phyloP scores from a whole-genome alignment of 2,888 invertebrate genomes.

The Tetropium fuscum region DNA sequence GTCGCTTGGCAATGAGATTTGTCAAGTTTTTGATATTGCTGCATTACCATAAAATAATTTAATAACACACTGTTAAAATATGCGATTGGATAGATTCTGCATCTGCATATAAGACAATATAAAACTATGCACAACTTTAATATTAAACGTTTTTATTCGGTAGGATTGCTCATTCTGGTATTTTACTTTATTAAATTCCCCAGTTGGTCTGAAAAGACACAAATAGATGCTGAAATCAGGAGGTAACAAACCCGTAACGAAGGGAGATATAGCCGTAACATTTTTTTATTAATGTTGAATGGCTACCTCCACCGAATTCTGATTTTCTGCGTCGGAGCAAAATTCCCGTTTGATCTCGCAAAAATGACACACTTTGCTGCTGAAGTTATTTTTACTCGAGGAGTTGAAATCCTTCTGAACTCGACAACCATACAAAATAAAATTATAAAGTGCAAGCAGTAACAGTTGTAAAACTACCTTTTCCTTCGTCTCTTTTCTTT shows the following conservation, averaged over 20 bases:
- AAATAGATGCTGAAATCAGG: no score
- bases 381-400: slow-evolving; percentile 37
- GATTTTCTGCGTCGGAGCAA: slow-evolving; percentile 30
- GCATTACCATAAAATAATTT: not conserved
- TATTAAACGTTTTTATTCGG: slow-evolving; percentile 12
- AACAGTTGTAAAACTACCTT: slow-evolving; percentile 46
- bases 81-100: not conserved
- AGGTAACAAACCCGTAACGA: no score
- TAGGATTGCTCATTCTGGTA: slow-evolving; percentile 2
- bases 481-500: slow-evolving; percentile 40
- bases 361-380: slow-evolving; percentile 39
- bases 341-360: slow-evolving; percentile 44
- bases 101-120: slow-evolving; percentile 5
- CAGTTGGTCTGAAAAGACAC: slow-evolving; percentile 6
- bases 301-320: slow-evolving; percentile 36
- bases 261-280: no score
- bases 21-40: slow-evolving; percentile 3
- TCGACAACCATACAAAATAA: slow-evolving; percentile 47
- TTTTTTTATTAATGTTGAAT: slow-evolving; percentile 38
- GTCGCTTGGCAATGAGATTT: no score
- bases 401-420: slow-evolving; percentile 40
- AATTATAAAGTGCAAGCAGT: slow-evolving; percentile 51
- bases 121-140: slow-evolving; percentile 32
- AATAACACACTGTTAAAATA: slow-evolving; percentile 1
- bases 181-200: slow-evolving; percentile 15